Base-by-base conservation (phyloP, 2,888 invertebrate genomes). In the Dastarcus helophoroides region DNA sequence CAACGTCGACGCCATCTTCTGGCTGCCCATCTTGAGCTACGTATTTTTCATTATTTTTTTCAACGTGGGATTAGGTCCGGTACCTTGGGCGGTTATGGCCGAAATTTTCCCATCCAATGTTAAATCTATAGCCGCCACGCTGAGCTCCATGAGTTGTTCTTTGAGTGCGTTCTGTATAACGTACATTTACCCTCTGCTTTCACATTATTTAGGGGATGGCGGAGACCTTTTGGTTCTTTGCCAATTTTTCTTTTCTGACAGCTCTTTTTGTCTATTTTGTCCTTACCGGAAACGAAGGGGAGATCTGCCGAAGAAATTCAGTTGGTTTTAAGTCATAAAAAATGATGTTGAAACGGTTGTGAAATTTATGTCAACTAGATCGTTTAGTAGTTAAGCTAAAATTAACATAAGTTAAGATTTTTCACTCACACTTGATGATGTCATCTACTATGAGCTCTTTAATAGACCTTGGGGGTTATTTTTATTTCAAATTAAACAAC, bases 21-120 rank as follows among this genome's bases (percentile, higher is more conserved):
- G 77, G 70, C 54, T 85, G 19, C 84, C 84, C 0, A 68, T 85
- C 3, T 54, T 72, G 3, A 72, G 80, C 0, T 57, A 85, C 17
- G 68, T 84, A 2, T 42, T 78, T 8, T 85, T 76, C 62, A 78
- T 83, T 36, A 60, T 76, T 30, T 71, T 76, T 0, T 85, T 82
- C 61, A 78, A 80, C 36, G 3, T 50, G 60, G 73, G 75, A 2
- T 70, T 79, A 28, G 84, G 89, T 2, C 79, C 83, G 0, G 55
- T 85, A 21, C 77, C 82, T 0, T 85, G 85, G 84, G 78, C 82
- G 0, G 73, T 86, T 21, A 73, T 83, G 66, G 77, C 80, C 1
- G 88, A 88, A 58, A 70, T 88, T 58, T 77, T 89, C 56, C 76
- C 89, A 15, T 62, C 76, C 0, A 77, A 81, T 42, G 76, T 83